Evolutionary conservation across 2,797 vertebrate genomes (phyloP).

Genomic region (Gallinago nigripennis): DNA sequence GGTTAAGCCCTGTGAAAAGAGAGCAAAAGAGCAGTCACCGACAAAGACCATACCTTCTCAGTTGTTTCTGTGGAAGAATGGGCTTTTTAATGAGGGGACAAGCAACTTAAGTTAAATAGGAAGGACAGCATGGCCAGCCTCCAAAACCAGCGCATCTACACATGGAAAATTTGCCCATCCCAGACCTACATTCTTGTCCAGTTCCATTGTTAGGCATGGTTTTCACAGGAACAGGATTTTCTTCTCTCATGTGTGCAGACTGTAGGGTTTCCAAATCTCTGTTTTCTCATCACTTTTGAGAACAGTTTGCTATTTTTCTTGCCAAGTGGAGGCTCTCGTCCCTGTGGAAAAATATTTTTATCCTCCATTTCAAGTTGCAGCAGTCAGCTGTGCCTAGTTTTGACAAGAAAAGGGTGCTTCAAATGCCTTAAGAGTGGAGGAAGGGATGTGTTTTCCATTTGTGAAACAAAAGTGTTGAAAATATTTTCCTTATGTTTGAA

Average conservation of each 20-base stretch:
- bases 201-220: background rate
- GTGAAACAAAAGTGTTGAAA: background rate
- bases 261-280: background rate
- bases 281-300: background rate
- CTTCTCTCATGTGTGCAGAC: background rate
- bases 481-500: background rate
- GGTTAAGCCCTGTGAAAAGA: background rate
- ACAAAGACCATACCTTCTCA: background rate
- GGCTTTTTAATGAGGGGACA: background rate
- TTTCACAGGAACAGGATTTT: background rate
- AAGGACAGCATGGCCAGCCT: background rate
- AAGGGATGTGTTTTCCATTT: background rate
- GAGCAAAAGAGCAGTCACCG: background rate
- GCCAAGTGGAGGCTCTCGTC: background rate
- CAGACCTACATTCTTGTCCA: background rate
- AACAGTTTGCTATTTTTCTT: background rate
- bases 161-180: background rate
- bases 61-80: background rate
- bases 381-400: background rate
- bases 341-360: background rate
- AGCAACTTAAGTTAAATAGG: background rate
- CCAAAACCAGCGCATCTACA: background rate
- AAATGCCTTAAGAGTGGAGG: background rate
- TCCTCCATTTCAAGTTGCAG: slow-evolving; percentile 17
- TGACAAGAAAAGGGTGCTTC: background rate